A percentile compares a stretch with the other conserved stretches of the same genome.
Evolutionary conservation across 2,113 vertebrate species (phyloP).

Genomic region (Gadus macrocephalus): DNA sequence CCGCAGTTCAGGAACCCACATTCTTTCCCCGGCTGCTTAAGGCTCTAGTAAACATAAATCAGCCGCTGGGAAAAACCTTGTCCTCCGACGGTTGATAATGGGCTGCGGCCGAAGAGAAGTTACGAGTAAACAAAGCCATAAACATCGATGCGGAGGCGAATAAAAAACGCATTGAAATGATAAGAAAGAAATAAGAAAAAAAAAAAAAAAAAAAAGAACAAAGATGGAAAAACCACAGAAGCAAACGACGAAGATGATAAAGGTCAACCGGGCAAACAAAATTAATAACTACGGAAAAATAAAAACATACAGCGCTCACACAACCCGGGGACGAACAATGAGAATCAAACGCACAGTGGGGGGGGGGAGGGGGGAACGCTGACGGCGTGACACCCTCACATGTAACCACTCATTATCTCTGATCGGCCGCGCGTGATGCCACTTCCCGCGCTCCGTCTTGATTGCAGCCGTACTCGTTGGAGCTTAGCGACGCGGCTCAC

Average conservation of each 20-base stretch:
- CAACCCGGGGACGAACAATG: background rate
- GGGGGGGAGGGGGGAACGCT: background rate
- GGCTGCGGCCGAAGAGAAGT: background rate
- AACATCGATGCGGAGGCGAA: no score
- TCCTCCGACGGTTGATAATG: background rate
- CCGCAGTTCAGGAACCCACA: background rate
- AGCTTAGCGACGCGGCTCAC: conserved; percentile 30
- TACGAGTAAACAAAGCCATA: no score
- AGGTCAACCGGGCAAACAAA: no score
- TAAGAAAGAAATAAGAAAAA: background rate
- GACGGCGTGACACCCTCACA: conserved; percentile 22
- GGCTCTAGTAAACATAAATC: background rate
- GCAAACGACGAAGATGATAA: conserved; percentile 5
- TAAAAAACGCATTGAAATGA: background rate
- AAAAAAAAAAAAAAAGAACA: background rate
- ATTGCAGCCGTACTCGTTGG: conserved; percentile 47
- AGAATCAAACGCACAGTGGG: background rate
- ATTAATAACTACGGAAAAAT: no score
- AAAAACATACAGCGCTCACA: no score
- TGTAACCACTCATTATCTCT: conserved; percentile 31
- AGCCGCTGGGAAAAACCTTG: background rate
- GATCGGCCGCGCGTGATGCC: conserved; percentile 15
- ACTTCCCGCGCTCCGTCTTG: conserved; percentile 18
- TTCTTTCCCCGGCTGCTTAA: background rate
- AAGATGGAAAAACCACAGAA: background rate